Evolutionary conservation across 1,140 invertebrate species (phyloP), one percentile per base, ranked within the genome.

Genomic region (Probaryconus sp.): DNA sequence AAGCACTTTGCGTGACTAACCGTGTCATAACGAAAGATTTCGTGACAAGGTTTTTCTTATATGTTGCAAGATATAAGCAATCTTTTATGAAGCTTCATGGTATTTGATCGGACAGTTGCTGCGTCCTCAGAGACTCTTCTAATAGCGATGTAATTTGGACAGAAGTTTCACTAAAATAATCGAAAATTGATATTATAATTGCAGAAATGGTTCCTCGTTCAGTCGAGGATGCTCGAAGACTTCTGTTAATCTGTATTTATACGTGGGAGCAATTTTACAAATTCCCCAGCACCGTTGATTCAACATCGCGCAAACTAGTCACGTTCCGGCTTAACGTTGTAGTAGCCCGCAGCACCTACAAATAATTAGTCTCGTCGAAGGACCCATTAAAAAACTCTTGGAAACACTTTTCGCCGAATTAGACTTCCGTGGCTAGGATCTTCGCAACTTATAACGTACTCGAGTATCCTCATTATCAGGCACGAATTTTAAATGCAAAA

Each of bases 331-430:
- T 72, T 78, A 76, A 78, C 69, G 65, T 53, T 43, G 50, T 35
- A 67, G 76, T 79, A 78, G 67, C 72, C 72, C 56, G 55, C 56
- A 65, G 68, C 64, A 51, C 61, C 50, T 50, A 50, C 76, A 79
- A 79, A 79, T 79, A 79, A 79, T 79, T 79, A 79, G 69, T 73
- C 64, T 69, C 51, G 56, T 67, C 69, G 72, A 68, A 79, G 77
- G 65, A 77, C 64, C 70, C 73, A 78, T 79, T 79, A 78, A 78
- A 79, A 79, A 78, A 76, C 76, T 78, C 76, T 79, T 63, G 63
- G 63, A 78, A 79, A 78, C 76, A 79, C 76, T 79, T 79, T 76
- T 79, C 76, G 64, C 30, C 43, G 51, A 70, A 68, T 63, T 50
- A 71, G 67, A 76, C 56, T 76, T 76, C 61, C 51, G 43, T 58